Base-by-base conservation (phyloP, 1,140 invertebrate genomes). In the Apis mellifera region DNA sequence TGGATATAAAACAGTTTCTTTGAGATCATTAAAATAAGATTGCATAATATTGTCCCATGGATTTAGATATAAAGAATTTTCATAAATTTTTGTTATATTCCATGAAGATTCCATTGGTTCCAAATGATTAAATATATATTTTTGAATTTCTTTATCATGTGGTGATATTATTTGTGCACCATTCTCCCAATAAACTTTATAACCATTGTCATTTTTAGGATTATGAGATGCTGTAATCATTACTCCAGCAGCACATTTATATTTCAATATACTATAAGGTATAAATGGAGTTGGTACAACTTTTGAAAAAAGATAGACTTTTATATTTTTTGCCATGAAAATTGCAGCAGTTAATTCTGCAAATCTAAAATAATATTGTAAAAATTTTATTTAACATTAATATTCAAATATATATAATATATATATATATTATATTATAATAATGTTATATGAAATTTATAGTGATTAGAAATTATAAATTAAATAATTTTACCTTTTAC, bases 211-310 rank as follows among this genome's bases (percentile, higher is more conserved):
- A 72, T 99, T 96, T 94, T 99, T 99, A 0, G 99, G 99, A 95
- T 99, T 99, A 89, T 99, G 99, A 0, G 99, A 99, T 0, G 99
- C 99, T 21, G 99, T 99, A 0, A 99, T 96, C 98, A 99, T 99
- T 12, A 99, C 95, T 9, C 99, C 99, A 72, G 96, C 97, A 9
- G 96, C 95, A 77, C 96, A 96, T 50, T 96, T 95, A 54, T 96
- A 96, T 82, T 96, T 94, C 19, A 94, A 92, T 9, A 99, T 96
- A 7, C 95, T 95, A 94, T 97, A 99, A 1, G 99, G 97, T 64
- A 99, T 96, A 91, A 99, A 98, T 3, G 99, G 99, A 4, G 99
- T 99, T 17, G 98, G 98, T 89, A 96, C 97, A 8, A 98, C 95
- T 64, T 95, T 93, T 4, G 96, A 96, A 92, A 97, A 99, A 11